phyloP scores from a whole-genome alignment of 2,888 invertebrate genomes.

The Euzophera pinguis region DNA sequence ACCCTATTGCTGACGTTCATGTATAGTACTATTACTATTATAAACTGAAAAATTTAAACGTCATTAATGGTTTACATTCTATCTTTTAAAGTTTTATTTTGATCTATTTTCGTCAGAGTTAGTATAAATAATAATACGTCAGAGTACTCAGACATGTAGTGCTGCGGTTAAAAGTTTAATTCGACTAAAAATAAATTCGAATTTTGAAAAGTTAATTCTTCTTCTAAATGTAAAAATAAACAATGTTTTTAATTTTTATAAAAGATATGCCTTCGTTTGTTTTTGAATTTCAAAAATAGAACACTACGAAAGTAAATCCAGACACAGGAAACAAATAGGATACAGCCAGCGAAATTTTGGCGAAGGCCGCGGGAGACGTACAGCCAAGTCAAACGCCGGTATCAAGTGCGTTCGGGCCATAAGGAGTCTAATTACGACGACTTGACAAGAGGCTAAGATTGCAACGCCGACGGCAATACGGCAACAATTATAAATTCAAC shows the following conservation, averaged over 20 bases:
- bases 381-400: slow-evolving; percentile 9
- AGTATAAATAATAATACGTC: no score
- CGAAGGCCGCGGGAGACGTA: neutral
- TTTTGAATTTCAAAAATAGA: neutral
- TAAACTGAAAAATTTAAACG: no score
- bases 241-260: no score
- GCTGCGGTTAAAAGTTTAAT: no score
- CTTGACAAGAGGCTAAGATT: slow-evolving; percentile 19
- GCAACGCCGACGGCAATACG: slow-evolving; percentile 26
- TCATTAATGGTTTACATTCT: neutral
- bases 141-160: no score
- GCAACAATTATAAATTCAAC: slow-evolving; percentile 42
- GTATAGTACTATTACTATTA: no score
- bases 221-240: neutral
- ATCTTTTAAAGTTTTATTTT: neutral
- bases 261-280: no score
- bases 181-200: no score
- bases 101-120: neutral
- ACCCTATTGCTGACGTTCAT: no score
- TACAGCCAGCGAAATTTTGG: slow-evolving; percentile 7
- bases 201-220: no score
- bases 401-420: slow-evolving; percentile 12
- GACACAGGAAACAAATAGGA: slow-evolving; percentile 1
- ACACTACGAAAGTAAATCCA: no score
- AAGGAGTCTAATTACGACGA: slow-evolving; percentile 30